Evolutionary conservation across 2,113 vertebrate species (phyloP).

Genomic region (Mungos mungo): DNA sequence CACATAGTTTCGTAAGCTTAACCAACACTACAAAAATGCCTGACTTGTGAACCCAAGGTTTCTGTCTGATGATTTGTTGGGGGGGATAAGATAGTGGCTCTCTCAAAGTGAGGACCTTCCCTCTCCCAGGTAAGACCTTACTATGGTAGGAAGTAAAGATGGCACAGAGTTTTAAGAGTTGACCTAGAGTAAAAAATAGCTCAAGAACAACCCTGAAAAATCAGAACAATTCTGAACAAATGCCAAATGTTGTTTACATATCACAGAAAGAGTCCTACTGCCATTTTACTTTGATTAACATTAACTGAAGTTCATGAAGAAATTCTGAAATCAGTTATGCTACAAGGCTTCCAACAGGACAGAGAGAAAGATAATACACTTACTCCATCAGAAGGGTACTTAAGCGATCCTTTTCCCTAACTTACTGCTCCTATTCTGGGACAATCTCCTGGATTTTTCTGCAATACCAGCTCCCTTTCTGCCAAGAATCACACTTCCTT

Average conservation of each 20-base stretch:
- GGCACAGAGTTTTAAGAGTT: slow-evolving; percentile 9
- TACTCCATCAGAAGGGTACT: slow-evolving; percentile 29
- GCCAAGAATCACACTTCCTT: slow-evolving; percentile 47
- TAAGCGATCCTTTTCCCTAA: slow-evolving; percentile 38
- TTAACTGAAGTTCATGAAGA: slow-evolving; percentile 30
- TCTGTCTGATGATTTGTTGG: slow-evolving; percentile 44
- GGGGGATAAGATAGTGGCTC: neutral
- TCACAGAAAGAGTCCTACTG: slow-evolving; percentile 39
- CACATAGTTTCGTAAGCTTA: neutral
- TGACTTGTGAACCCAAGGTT: slow-evolving; percentile 32
- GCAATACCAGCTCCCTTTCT: slow-evolving; percentile 23
- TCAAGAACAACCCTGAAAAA: slow-evolving; percentile 18
- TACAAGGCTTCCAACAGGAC: slow-evolving; percentile 21
- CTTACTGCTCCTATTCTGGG: neutral
- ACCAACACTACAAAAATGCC: neutral
- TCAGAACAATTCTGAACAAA: slow-evolving; percentile 46
- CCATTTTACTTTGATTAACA: slow-evolving; percentile 1
- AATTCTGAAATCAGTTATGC: slow-evolving; percentile 28
- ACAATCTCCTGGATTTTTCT: slow-evolving; percentile 34
- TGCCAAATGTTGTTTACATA: neutral
- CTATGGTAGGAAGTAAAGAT: slow-evolving; percentile 9
- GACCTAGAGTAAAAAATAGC: slow-evolving; percentile 7
- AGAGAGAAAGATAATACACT: slow-evolving; percentile 36
- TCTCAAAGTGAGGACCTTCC: slow-evolving; percentile 53
- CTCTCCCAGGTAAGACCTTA: slow-evolving; percentile 26